Conservation (phyloP, 2,113 vertebrate species). For the Aspidoscelis tigris region DNA sequence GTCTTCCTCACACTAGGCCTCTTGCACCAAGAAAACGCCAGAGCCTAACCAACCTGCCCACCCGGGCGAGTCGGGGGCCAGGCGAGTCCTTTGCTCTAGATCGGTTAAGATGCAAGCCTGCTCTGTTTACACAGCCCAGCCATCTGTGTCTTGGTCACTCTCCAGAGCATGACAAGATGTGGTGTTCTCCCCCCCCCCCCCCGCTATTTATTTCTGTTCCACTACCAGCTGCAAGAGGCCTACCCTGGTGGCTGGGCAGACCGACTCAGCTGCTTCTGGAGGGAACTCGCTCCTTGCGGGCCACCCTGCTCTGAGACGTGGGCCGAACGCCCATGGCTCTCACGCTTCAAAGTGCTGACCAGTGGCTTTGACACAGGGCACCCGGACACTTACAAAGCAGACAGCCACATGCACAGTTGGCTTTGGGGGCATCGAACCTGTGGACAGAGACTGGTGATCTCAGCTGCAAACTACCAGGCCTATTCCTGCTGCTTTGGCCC, state of each 20-base stretch:
- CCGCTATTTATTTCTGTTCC: too few relatives aligned
- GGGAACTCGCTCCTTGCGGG: neutral
- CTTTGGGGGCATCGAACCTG: neutral
- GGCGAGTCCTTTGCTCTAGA: neutral
- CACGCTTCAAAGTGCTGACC: neutral
- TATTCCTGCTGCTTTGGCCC: neutral
- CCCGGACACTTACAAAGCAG: neutral
- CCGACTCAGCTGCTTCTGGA: neutral
- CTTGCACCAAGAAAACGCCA: too few relatives aligned
- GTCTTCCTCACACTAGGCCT: neutral
- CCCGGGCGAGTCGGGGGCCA: too few relatives aligned
- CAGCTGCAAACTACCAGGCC: neutral
- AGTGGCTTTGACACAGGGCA: neutral
- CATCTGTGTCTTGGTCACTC: neutral
- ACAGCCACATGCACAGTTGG: neutral
- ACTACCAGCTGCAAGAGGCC: neutral
- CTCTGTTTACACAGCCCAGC: neutral
- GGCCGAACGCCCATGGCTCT: neutral
- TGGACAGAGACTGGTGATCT: neutral
- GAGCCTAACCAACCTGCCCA: too few relatives aligned
- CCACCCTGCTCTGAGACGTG: neutral
- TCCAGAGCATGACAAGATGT: neutral
- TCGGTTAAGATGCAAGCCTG: neutral
- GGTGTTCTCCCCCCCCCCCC: too few relatives aligned
- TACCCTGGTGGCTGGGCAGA: too few relatives aligned